Evolutionary conservation across 2,888 invertebrate genomes (phyloP).

Genomic region (Dermolepida albohirtum): DNA sequence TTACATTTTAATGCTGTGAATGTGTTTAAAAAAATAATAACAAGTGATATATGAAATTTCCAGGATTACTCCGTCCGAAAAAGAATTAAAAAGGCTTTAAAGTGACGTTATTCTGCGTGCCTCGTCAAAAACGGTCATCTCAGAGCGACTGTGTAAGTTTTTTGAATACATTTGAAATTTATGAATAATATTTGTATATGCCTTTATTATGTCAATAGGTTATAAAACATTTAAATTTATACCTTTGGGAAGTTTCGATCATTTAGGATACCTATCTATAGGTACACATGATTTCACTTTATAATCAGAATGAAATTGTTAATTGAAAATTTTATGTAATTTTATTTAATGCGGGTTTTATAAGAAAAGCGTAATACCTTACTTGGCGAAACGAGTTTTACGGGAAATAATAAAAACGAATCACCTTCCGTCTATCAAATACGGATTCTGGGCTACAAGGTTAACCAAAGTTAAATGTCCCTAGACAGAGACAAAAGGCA

Average conservation of each 20-base stretch:
- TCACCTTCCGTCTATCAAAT: conserved; percentile 35
- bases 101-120: conserved; percentile 72
- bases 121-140: conserved; percentile 71
- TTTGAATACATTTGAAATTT: conserved; percentile 8
- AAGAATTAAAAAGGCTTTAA: conserved; percentile 54
- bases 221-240: too few species aligned
- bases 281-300: not conserved
- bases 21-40: conserved; percentile 7
- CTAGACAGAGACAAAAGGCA: conserved; percentile 47
- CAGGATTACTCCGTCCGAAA: conserved; percentile 2
- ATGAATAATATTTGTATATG: not conserved
- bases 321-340: not conserved
- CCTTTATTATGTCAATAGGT: not conserved
- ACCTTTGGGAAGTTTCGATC: too few species aligned
- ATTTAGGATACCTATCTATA: too few species aligned
- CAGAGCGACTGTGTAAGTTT: conserved; percentile 69
- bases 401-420: conserved; percentile 41
- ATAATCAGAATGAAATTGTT: not conserved
- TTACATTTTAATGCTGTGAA: conserved; percentile 15
- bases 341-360: not conserved
- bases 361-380: not conserved
- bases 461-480: conserved; percentile 50
- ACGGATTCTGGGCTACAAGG: conserved; percentile 49
- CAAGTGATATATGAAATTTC: not conserved
- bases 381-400: conserved; percentile 39